phyloP scores from a whole-genome alignment of 2,113 vertebrate genomes.

The Melanocharis versteri region DNA sequence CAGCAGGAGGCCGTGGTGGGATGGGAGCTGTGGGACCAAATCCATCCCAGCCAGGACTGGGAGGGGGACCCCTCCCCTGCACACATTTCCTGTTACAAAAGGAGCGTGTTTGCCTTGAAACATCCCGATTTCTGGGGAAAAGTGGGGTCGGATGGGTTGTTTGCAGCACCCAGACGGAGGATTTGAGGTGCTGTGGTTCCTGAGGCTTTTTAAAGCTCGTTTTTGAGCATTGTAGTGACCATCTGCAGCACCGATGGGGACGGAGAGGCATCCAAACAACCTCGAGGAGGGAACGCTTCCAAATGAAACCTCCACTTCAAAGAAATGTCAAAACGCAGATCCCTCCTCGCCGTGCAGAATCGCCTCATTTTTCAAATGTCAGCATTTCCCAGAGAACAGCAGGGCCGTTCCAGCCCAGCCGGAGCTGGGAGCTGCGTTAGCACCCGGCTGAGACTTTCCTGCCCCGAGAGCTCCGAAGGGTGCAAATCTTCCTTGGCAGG shows the following conservation, averaged over 20 bases:
- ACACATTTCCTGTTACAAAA: accelerated
- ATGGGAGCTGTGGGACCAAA: background rate
- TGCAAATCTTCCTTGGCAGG: background rate
- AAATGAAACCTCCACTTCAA: background rate
- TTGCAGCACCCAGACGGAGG: background rate
- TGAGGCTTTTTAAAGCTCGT: background rate
- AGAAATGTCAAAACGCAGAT: background rate
- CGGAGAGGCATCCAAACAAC: background rate
- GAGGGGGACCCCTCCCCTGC: background rate
- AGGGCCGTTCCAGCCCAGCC: background rate
- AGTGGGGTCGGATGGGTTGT: background rate
- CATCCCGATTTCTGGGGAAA: background rate
- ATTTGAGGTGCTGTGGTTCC: background rate
- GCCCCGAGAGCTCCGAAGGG: background rate
- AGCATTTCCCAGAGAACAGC: background rate
- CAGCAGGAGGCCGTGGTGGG: background rate
- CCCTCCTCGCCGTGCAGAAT: background rate
- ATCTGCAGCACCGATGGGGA: background rate
- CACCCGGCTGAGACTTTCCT: background rate
- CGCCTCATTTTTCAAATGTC: background rate
- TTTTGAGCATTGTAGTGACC: background rate
- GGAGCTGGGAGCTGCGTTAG: background rate
- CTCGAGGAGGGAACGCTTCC: background rate
- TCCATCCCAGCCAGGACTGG: accelerated
- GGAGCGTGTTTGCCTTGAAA: background rate